phyloP scores from a whole-genome alignment of 2,888 invertebrate species.

The Cheilosia scutellata region DNA sequence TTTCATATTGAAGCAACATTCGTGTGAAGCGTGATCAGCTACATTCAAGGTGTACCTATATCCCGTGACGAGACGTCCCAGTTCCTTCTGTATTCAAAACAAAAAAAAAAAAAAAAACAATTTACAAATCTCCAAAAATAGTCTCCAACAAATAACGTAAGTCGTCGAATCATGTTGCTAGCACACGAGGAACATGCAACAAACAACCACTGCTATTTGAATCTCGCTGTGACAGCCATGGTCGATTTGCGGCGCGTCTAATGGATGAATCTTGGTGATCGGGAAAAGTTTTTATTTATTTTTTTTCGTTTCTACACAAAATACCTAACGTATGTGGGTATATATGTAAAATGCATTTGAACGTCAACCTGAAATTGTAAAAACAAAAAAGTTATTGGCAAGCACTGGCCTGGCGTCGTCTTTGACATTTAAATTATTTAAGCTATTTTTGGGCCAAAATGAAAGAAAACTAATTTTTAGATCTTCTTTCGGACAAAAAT shows the following conservation, averaged over 20 bases:
- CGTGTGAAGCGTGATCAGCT: constrained; percentile 55
- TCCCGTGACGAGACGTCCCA: constrained; percentile 25
- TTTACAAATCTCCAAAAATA: constrained; percentile 35
- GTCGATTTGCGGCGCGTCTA: constrained; percentile 16
- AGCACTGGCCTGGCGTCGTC: constrained; percentile 46
- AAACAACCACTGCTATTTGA: constrained; percentile 51
- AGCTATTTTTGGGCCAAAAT: constrained; percentile 47
- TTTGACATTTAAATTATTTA: constrained; percentile 68
- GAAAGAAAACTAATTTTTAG: constrained; percentile 17
- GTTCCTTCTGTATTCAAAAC: constrained; percentile 25
- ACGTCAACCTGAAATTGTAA: constrained; percentile 13
- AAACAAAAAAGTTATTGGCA: constrained; percentile 34
- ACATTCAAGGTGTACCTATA: neutral
- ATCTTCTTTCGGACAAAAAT: constrained; percentile 7
- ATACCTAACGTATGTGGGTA: neutral
- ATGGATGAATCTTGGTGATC: neutral
- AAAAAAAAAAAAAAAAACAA: neutral
- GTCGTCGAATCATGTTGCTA: constrained; percentile 58
- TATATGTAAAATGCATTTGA: neutral
- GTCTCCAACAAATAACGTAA: constrained; percentile 54
- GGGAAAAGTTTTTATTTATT: neutral
- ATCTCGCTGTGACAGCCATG: constrained; percentile 26
- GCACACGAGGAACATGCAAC: constrained; percentile 54
- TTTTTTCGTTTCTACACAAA: neutral
- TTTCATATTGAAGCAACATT: constrained; percentile 24